A percentile compares a stretch with the other conserved stretches of the same genome.
These are phyloP conservation scores for Dufourea novaeangliae DNA, from an alignment of 1,140 invertebrate species.

Conservation along the genomic window DNA sequence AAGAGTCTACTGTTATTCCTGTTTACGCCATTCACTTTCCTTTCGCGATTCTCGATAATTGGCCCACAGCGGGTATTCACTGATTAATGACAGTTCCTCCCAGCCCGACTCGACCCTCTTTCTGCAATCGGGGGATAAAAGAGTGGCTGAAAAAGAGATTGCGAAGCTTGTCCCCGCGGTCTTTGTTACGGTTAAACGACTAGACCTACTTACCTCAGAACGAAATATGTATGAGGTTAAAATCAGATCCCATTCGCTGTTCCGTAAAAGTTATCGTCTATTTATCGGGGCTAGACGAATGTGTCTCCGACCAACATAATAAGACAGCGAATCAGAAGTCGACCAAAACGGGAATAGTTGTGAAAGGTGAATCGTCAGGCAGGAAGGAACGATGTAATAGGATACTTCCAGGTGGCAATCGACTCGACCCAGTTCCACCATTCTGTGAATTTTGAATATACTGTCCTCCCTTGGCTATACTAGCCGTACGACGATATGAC, in stretches of 20 bases:
- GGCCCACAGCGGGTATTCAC: constrained; percentile 45
- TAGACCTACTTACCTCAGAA: not conserved
- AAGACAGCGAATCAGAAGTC: not conserved
- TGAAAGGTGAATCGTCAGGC: not conserved
- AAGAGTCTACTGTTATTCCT: constrained; percentile 52
- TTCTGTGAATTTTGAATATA: not conserved
- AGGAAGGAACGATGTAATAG: constrained; percentile 2
- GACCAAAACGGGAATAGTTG: not conserved
- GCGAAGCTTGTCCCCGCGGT: not conserved
- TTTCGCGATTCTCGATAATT: constrained; percentile 56
- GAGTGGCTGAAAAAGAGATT: constrained; percentile 32
- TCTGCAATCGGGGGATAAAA: constrained; percentile 44
- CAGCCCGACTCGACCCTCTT: constrained; percentile 25
- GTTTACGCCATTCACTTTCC: constrained; percentile 48
- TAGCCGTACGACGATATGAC: no score
- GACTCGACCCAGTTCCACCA: not conserved
- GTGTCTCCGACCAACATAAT: not conserved
- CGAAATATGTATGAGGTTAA: not conserved
- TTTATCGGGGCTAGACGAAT: not conserved
- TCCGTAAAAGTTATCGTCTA: not conserved
- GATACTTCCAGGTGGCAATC: constrained; percentile 1
- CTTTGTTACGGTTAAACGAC: not conserved
- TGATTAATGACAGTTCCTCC: constrained; percentile 57
- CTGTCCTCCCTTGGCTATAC: not conserved
- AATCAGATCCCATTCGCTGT: not conserved